These are phyloP conservation scores for Neosilurus hyrtlii DNA, from an alignment of 2,797 vertebrate genomes.

Conservation along the genomic window DNA sequence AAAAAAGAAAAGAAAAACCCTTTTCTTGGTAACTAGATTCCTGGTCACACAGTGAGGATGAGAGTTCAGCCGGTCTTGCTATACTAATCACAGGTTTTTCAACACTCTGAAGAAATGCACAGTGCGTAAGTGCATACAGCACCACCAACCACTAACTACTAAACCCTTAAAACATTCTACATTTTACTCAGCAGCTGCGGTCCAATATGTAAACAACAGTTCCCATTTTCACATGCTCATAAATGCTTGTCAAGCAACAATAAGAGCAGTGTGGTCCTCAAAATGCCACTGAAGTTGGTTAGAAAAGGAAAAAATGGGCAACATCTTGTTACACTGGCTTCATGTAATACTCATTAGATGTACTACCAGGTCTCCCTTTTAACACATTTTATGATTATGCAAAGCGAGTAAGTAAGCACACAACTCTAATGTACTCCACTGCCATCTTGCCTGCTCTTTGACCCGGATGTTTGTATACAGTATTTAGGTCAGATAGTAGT, in stretches of 20 bases:
- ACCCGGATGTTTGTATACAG: no score
- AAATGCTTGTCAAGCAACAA: neutral
- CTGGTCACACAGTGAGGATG: slow-evolving; percentile 5
- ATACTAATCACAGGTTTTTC: neutral
- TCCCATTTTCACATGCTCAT: slow-evolving; percentile 3
- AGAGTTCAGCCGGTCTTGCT: neutral
- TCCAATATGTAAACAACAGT: neutral
- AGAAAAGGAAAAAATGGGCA: no score
- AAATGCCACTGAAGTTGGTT: neutral
- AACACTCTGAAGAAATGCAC: no score
- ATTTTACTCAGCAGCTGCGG: slow-evolving; percentile 19
- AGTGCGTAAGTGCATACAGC: no score
- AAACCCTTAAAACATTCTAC: neutral
- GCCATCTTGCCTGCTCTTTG: no score
- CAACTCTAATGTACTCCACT: no score
- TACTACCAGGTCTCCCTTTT: no score
- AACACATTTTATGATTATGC: no score
- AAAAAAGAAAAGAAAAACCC: slow-evolving; percentile 50
- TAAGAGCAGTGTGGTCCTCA: neutral
- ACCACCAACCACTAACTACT: slow-evolving; percentile 14
- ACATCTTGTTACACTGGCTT: neutral
- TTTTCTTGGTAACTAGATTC: slow-evolving; percentile 62
- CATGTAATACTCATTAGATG: no score
- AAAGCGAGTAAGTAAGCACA: no score
- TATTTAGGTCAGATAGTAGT: no score